Percentiles rank a stretch among this genome's conserved stretches.
Conservation (phyloP, 1,140 invertebrate genomes). For the Agraylea sexmaculata region DNA sequence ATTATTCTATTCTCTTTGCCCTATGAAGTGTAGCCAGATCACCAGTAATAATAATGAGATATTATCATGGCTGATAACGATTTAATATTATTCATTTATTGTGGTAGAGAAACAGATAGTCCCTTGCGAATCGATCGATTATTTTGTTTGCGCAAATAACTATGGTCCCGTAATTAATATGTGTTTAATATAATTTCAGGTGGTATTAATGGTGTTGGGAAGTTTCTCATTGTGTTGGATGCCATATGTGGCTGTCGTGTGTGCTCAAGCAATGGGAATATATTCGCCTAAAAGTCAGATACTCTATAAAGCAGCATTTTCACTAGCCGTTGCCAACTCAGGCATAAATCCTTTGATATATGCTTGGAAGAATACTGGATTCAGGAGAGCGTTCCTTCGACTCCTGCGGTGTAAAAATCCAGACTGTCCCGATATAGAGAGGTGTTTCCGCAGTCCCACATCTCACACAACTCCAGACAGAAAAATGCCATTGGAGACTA, state of each 20-base stretch:
- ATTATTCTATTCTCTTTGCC: too few relatives aligned
- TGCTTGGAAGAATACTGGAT: conserved; percentile 68
- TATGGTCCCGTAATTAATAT: not conserved
- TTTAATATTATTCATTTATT: too few relatives aligned
- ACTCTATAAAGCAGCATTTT: conserved; percentile 52
- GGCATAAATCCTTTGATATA: conserved; percentile 68
- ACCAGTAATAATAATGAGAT: too few relatives aligned
- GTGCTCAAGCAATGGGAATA: conserved; percentile 44
- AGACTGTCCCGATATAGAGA: conserved; percentile 35
- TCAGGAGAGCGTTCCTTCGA: conserved; percentile 52
- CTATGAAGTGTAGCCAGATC: too few relatives aligned
- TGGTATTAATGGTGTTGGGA: conserved; percentile 58
- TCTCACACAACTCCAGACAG: conserved; percentile 13
- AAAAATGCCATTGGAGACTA: conserved; percentile 18
- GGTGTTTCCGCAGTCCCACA: conserved; percentile 23
- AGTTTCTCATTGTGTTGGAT: conserved; percentile 67
- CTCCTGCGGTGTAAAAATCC: conserved; percentile 50
- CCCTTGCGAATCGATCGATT: too few relatives aligned
- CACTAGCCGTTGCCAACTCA: conserved; percentile 60
- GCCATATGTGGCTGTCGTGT: conserved; percentile 56
- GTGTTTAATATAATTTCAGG: conserved; percentile 36
- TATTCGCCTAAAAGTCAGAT: conserved; percentile 31
- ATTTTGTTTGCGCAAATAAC: not conserved
- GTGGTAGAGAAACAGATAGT: too few relatives aligned
- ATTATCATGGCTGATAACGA: too few relatives aligned